phyloP scores from a whole-genome alignment of 2,797 vertebrate species.

The Muraenolepis orangiensis region DNA sequence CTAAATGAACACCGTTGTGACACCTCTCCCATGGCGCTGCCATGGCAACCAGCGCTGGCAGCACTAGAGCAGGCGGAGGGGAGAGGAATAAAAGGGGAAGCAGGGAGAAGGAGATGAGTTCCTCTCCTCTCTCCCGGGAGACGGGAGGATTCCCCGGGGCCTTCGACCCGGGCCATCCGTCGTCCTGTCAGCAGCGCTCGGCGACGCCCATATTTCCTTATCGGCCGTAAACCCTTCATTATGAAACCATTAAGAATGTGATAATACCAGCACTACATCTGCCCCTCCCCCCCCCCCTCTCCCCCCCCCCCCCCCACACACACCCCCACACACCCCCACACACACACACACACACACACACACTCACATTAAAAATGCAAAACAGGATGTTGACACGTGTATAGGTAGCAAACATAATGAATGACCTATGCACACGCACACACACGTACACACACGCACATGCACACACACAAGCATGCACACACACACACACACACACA shows the following conservation, averaged over 20 bases:
- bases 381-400: conserved; percentile 27
- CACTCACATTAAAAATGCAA: not conserved
- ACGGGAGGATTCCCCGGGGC: conserved; percentile 59
- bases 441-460: conserved; percentile 3
- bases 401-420: conserved; percentile 32
- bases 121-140: conserved; percentile 58
- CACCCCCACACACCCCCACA: not conserved
- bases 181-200: conserved; percentile 57
- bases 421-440: conserved; percentile 32
- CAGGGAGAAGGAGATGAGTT: conserved; percentile 58
- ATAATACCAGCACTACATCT: conserved; percentile 66
- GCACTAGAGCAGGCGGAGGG: conserved; percentile 46
- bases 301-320: conserved; percentile 8
- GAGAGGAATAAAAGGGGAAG: conserved; percentile 27
- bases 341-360: too few relatives aligned
- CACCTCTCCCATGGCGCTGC: conserved; percentile 55
- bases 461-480: conserved; percentile 18
- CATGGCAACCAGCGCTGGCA: conserved; percentile 67
- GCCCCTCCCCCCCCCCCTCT: conserved; percentile 25
- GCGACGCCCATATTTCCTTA: conserved; percentile 43
- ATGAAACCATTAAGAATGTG: conserved; percentile 70
- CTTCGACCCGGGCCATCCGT: conserved; percentile 53
- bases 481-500: conserved; percentile 27
- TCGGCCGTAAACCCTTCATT: conserved; percentile 72
- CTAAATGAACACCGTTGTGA: conserved; percentile 32